Conservation (phyloP, 2,888 invertebrate genomes). For the Rapana venosa region DNA sequence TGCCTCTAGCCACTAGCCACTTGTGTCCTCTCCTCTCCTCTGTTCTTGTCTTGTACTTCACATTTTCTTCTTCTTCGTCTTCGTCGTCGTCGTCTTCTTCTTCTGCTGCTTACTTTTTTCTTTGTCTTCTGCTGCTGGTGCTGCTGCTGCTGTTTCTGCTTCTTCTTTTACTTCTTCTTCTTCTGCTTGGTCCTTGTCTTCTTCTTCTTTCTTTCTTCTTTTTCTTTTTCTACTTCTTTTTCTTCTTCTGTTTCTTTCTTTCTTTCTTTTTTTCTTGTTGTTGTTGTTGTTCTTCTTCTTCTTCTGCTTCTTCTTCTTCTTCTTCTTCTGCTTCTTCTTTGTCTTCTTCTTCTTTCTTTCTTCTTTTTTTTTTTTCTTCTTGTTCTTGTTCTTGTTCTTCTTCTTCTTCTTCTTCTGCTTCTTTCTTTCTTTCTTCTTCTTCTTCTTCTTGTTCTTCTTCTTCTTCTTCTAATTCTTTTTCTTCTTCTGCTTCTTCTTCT, state of each 20-base stretch:
- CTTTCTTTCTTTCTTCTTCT: background rate
- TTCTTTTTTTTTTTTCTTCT: background rate
- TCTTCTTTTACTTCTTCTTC: no score
- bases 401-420: background rate
- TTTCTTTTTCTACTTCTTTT: background rate
- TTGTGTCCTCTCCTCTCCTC: background rate
- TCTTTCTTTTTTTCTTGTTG: background rate
- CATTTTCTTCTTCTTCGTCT: no score
- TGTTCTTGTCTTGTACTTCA: background rate
- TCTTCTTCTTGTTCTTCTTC: background rate
- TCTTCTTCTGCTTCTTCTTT: background rate
- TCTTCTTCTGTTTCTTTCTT: background rate
- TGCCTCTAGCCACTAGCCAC: background rate
- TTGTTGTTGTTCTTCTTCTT: background rate
- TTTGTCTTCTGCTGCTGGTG: no score
- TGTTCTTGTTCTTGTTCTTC: background rate
- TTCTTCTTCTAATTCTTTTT: background rate
- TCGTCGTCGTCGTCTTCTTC: no score
- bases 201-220: background rate
- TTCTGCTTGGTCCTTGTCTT: background rate
- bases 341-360: background rate
- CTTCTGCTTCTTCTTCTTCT: no score
- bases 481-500: no score
- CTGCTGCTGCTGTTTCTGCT: no score
- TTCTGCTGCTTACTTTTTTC: no score